A percentile compares a stretch with the other conserved stretches of the same genome.
Evolutionary conservation across 1,140 invertebrate genomes (phyloP).

Genomic region (Papilio glaucus): DNA sequence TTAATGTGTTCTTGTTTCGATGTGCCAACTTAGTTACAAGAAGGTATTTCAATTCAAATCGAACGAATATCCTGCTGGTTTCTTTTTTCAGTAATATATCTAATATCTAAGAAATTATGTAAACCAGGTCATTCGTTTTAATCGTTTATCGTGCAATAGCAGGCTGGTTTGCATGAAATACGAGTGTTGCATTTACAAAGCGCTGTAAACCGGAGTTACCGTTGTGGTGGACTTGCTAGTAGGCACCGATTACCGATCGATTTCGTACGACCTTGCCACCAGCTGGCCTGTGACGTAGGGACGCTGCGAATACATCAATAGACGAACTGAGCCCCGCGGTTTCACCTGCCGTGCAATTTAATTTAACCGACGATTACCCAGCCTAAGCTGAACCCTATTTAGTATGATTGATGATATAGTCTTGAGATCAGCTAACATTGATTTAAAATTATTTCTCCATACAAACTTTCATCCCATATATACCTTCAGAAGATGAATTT

Average conservation of each 20-base stretch:
- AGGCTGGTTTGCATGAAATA: background rate
- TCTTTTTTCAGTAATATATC: background rate
- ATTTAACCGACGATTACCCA: no score
- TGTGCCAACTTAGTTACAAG: background rate
- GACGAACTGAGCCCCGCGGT: background rate
- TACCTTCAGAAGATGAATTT: no score
- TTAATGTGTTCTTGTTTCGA: background rate
- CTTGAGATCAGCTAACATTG: no score
- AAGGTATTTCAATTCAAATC: background rate
- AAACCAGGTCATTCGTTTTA: conserved; percentile 4
- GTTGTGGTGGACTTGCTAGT: background rate
- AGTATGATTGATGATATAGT: no score
- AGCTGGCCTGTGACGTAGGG: background rate
- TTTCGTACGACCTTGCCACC: conserved; percentile 27
- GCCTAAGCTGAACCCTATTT: no score
- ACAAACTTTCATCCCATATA: no score
- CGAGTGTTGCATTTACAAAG: background rate
- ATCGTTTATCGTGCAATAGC: conserved; percentile 13
- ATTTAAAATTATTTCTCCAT: no score
- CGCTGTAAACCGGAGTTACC: background rate
- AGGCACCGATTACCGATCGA: conserved; percentile 16
- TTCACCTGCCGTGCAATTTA: no score
- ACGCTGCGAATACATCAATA: background rate
- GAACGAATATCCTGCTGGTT: background rate
- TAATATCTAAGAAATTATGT: background rate